Conservation (phyloP, 1,140 invertebrate species). For the Lordiphosa clarofinis region DNA sequence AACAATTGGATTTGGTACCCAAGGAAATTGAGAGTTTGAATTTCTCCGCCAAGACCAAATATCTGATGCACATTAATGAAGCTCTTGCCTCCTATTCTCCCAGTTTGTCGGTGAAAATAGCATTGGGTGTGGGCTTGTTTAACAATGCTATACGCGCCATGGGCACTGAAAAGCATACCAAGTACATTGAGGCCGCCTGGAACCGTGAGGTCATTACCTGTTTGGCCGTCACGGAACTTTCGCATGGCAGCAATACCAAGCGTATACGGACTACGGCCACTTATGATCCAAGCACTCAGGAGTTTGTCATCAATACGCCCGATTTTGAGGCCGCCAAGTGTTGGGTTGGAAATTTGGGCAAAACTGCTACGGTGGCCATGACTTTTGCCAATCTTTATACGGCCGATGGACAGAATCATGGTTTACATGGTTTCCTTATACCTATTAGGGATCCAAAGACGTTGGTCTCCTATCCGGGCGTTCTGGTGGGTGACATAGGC, state of each 20-base stretch:
- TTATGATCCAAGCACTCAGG: constrained; percentile 88
- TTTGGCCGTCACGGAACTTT: constrained; percentile 94
- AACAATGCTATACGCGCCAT: constrained; percentile 85
- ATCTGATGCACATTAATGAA: constrained; percentile 86
- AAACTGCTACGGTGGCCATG: constrained; percentile 92
- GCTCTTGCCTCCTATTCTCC: constrained; percentile 83
- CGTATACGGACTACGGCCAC: constrained; percentile 94
- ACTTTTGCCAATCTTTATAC: constrained; percentile 92
- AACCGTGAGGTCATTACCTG: constrained; percentile 88
- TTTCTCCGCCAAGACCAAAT: constrained; percentile 85
- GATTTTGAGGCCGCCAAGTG: constrained; percentile 97
- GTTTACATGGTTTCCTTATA: constrained; percentile 92
- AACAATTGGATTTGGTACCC: constrained; percentile 82
- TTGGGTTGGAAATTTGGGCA: constrained; percentile 95
- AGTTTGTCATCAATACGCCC: constrained; percentile 94
- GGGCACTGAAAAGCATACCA: constrained; percentile 88
- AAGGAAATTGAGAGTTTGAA: constrained; percentile 82
- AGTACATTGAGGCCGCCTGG: constrained; percentile 85
- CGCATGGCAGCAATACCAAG: constrained; percentile 96
- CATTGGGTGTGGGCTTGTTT: constrained; percentile 85
- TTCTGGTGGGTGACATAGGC: constrained; percentile 91
- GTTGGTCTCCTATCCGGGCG: constrained; percentile 85
- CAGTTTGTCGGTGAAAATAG: constrained; percentile 86
- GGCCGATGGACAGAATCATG: constrained; percentile 89
- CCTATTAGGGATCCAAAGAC: constrained; percentile 90